A percentile compares a stretch with the other conserved stretches of the same genome.
Evolutionary conservation across 2,113 vertebrate species (phyloP).

Genomic region (Scalopus aquaticus): DNA sequence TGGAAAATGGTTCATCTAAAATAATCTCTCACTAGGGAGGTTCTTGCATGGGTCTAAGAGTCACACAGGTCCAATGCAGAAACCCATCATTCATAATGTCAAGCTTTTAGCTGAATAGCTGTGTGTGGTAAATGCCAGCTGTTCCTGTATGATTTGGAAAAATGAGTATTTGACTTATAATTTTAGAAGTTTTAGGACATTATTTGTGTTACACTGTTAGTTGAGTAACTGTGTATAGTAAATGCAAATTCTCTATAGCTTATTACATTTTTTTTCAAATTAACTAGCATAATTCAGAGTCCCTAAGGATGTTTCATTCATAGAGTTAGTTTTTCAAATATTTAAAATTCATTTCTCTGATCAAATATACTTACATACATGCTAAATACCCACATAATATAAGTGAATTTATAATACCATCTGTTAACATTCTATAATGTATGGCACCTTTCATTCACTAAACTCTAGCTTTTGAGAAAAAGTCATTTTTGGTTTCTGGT

Average conservation of each 20-base stretch:
- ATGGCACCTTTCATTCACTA: neutral
- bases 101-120: too few species aligned
- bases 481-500: constrained; percentile 27
- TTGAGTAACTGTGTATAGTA: neutral
- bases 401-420: neutral
- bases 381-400: neutral
- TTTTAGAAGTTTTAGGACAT: neutral
- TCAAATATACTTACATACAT: neutral
- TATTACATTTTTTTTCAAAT: neutral
- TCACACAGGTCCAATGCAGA: neutral
- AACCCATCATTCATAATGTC: neutral
- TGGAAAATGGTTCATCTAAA: neutral
- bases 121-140: neutral
- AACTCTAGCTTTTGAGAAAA: neutral
- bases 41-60: neutral
- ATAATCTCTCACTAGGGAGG: neutral
- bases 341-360: constrained; percentile 16
- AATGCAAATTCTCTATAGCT: neutral
- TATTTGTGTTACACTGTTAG: neutral
- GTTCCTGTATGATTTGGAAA: neutral
- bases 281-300: neutral
- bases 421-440: neutral
- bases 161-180: neutral
- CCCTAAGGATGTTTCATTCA: neutral
- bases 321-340: neutral